Evolutionary conservation across 2,113 vertebrate genomes (phyloP).

Genomic region (Nipponia nippon): DNA sequence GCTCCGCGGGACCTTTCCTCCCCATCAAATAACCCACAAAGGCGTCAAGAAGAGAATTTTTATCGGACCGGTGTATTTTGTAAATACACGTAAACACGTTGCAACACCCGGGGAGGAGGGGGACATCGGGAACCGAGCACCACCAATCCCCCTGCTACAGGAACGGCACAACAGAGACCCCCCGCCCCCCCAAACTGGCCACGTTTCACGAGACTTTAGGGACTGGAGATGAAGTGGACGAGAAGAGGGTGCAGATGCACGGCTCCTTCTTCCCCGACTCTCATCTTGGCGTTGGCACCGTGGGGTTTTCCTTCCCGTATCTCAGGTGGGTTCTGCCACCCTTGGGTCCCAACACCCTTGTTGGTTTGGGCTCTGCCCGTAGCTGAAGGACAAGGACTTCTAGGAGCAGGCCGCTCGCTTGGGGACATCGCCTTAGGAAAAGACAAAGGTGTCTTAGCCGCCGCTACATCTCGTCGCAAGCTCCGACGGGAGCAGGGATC

Average conservation of each 20-base stretch:
- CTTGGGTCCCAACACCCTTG: neutral
- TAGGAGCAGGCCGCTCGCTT: no score
- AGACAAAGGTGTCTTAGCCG: neutral
- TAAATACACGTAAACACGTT: no score
- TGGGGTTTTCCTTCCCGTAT: neutral
- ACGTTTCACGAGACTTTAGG: neutral
- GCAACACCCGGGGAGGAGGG: neutral
- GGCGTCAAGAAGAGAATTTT: no score
- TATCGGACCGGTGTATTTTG: no score
- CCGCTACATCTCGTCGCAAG: no score
- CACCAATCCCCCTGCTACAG: neutral
- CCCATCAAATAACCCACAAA: no score
- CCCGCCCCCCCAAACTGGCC: neutral
- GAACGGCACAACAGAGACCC: neutral
- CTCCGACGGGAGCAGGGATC: neutral
- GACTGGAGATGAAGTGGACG: neutral
- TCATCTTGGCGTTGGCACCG: no score
- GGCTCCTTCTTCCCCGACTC: neutral
- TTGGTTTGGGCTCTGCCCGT: neutral
- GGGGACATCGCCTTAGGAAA: neutral
- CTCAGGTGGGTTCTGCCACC: neutral
- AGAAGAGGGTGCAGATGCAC: neutral
- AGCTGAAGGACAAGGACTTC: neutral
- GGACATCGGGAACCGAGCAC: neutral
- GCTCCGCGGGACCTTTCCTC: no score